phyloP scores from a whole-genome alignment of 2,888 invertebrate species.

The Unio delphinus region DNA sequence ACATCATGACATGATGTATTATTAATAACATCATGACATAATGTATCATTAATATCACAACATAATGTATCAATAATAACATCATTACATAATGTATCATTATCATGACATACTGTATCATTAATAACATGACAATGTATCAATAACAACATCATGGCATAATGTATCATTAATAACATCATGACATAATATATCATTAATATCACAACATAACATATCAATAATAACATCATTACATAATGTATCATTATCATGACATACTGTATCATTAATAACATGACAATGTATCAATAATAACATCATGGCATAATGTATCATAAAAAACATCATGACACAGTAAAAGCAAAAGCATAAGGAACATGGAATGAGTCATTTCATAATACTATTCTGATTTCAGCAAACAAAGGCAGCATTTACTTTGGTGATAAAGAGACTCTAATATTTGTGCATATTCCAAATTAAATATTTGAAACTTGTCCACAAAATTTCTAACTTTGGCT shows the following conservation, averaged over 20 bases:
- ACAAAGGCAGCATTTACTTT: too few relatives aligned
- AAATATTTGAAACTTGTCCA: too few relatives aligned
- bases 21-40: background rate
- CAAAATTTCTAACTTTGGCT: too few relatives aligned
- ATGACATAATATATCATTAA: too few relatives aligned
- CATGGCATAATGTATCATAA: too few relatives aligned
- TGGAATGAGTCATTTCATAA: too few relatives aligned
- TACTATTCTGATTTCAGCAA: too few relatives aligned
- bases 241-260: too few relatives aligned
- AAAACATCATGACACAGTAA: background rate
- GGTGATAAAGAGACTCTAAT: too few relatives aligned
- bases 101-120: background rate
- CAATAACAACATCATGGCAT: background rate
- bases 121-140: background rate
- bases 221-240: background rate
- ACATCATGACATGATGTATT: background rate
- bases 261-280: background rate
- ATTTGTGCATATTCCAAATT: too few relatives aligned
- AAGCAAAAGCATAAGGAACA: too few relatives aligned
- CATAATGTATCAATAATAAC: background rate
- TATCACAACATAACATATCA: too few relatives aligned
- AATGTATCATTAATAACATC: background rate
- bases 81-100: background rate
- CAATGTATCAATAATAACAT: background rate
- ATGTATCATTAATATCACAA: background rate